Conservation (phyloP, 2,888 invertebrate genomes). For the Mythimna albipuncta region DNA sequence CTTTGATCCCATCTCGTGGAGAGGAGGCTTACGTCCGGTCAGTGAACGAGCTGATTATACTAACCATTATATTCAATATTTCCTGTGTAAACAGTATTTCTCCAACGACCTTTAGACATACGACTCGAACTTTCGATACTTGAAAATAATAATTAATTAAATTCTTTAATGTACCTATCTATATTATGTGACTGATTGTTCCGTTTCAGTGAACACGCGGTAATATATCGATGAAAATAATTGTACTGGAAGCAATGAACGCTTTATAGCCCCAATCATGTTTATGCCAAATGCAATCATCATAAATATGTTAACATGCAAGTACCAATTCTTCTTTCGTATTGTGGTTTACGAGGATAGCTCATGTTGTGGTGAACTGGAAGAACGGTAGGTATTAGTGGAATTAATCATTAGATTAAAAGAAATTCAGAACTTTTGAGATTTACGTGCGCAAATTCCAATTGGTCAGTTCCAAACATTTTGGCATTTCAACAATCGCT, state of each 20-base stretch:
- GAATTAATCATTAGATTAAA: too few species aligned
- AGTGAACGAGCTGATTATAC: not conserved
- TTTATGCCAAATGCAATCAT: constrained; percentile 46
- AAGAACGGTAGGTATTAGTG: too few species aligned
- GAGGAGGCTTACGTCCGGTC: not conserved
- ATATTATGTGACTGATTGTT: constrained; percentile 15
- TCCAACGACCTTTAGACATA: not conserved
- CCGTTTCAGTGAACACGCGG: constrained; percentile 25
- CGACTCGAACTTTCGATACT: not conserved
- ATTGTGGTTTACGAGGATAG: constrained; percentile 10
- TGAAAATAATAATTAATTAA: constrained; percentile 3
- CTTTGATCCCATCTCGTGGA: not conserved
- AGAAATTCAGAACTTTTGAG: not conserved
- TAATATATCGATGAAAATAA: constrained; percentile 32
- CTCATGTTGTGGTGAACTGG: not conserved
- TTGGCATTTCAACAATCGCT: too few species aligned
- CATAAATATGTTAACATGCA: constrained; percentile 30
- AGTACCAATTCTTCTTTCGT: constrained; percentile 26
- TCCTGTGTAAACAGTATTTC: not conserved
- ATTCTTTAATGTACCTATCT: not conserved
- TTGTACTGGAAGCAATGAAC: constrained; percentile 35
- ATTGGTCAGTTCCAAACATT: too few species aligned
- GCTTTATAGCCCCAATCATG: constrained; percentile 38
- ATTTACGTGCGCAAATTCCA: not conserved
- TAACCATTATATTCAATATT: not conserved